phyloP scores from a whole-genome alignment of 2,888 invertebrate species.

The Poecilus cupreus region DNA sequence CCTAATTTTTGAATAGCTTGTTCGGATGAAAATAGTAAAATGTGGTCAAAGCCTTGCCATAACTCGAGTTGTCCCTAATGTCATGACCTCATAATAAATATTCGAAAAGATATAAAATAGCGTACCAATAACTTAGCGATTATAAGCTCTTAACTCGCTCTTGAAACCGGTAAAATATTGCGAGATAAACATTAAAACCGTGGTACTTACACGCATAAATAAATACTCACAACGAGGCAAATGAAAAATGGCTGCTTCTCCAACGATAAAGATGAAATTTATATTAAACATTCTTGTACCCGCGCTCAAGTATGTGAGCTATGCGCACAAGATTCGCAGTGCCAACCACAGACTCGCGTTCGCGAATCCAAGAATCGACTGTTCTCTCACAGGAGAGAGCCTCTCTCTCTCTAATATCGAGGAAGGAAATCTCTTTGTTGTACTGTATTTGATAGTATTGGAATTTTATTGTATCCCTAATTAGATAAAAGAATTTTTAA shows the following conservation, averaged over 20 bases:
- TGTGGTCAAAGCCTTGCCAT: too few species aligned
- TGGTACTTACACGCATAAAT: constrained; percentile 35
- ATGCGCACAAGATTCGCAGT: constrained; percentile 42
- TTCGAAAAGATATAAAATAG: too few species aligned
- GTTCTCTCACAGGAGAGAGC: neutral
- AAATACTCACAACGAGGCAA: constrained; percentile 29
- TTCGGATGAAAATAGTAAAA: too few species aligned
- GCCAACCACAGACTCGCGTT: neutral
- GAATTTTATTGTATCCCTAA: neutral
- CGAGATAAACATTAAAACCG: constrained; percentile 41
- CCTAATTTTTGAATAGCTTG: too few species aligned
- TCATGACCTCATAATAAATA: too few species aligned
- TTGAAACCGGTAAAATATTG: constrained; percentile 24
- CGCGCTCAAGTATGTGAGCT: constrained; percentile 44
- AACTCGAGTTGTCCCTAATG: too few species aligned
- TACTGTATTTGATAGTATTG: neutral
- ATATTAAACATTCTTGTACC: constrained; percentile 53
- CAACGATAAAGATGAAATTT: constrained; percentile 53
- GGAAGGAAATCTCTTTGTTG: neutral
- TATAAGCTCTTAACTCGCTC: constrained; percentile 29
- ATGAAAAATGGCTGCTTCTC: constrained; percentile 34
- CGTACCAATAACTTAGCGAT: constrained; percentile 14
- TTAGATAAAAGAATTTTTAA: neutral
- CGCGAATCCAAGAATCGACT: neutral
- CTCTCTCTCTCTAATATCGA: neutral